Evolutionary conservation across 2,888 invertebrate genomes (phyloP).

Genomic region (Pandemis corylana): DNA sequence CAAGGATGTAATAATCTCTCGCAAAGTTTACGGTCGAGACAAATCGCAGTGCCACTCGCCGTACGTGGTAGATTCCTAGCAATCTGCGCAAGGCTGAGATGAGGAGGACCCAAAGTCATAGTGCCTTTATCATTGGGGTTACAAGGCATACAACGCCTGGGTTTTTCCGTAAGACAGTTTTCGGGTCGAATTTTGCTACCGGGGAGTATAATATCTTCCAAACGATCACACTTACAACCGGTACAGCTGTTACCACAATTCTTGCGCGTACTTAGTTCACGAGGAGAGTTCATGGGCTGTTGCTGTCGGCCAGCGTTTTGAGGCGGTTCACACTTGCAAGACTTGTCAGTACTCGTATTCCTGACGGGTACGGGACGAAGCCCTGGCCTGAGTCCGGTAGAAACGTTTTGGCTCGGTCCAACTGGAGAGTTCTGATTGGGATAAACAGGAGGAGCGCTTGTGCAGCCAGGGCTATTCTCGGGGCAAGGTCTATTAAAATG

Average conservation of each 20-base stretch:
- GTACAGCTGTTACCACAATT: background rate
- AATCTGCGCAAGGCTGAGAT: background rate
- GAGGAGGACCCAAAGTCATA: background rate
- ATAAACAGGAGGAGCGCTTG: background rate
- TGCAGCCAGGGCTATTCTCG: background rate
- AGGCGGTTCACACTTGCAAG: background rate
- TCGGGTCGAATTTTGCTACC: background rate
- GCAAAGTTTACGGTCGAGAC: background rate
- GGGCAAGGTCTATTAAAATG: background rate
- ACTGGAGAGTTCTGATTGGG: background rate
- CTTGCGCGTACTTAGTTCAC: background rate
- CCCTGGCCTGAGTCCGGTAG: background rate
- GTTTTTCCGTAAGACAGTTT: background rate
- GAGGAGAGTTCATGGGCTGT: background rate
- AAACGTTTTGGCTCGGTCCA: background rate
- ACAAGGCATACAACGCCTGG: background rate
- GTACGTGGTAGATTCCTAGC: background rate
- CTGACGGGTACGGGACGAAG: background rate
- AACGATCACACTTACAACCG: background rate
- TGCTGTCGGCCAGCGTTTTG: background rate
- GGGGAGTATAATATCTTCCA: background rate
- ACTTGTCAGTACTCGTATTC: background rate
- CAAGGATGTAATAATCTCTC: background rate
- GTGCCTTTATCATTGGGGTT: background rate
- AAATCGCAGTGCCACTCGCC: background rate